Evolutionary conservation across 2,888 invertebrate species (phyloP).

Genomic region (Hermaeophaga mercurialis): DNA sequence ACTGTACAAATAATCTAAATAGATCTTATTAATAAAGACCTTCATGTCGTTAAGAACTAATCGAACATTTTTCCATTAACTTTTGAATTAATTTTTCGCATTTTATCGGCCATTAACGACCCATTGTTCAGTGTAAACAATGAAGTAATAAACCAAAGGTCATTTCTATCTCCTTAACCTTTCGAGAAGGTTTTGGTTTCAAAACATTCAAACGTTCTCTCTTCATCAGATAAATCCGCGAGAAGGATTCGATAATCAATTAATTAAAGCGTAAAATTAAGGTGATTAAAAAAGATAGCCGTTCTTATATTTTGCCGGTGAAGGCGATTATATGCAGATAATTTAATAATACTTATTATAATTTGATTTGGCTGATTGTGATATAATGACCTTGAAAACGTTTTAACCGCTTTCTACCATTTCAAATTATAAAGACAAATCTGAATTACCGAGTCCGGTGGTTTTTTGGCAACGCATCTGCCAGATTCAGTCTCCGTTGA

Average conservation of each 20-base stretch:
- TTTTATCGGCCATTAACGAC: slow-evolving; percentile 12
- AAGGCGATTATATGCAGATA: too few species aligned
- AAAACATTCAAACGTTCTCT: neutral
- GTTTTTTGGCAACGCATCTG: too few species aligned
- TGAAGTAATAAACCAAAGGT: slow-evolving; percentile 13
- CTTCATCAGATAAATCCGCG: neutral
- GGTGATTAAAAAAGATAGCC: neutral
- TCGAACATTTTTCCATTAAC: slow-evolving; percentile 5
- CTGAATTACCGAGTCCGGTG: too few species aligned
- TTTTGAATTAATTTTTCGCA: slow-evolving; percentile 10
- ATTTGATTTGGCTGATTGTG: too few species aligned
- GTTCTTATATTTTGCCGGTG: neutral
- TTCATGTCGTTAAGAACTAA: too few species aligned
- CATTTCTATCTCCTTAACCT: slow-evolving; percentile 18
- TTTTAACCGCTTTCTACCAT: too few species aligned
- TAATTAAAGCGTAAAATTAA: neutral
- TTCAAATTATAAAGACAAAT: too few species aligned
- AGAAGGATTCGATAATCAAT: neutral
- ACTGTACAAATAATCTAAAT: too few species aligned
- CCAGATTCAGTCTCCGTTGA: too few species aligned
- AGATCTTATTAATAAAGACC: too few species aligned
- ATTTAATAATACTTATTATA: too few species aligned
- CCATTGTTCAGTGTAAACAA: slow-evolving; percentile 14
- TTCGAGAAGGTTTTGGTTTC: slow-evolving; percentile 9
- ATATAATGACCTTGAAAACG: too few species aligned